phyloP scores from a whole-genome alignment of 1,140 invertebrate genomes.

The Lepidurus arcticus region DNA sequence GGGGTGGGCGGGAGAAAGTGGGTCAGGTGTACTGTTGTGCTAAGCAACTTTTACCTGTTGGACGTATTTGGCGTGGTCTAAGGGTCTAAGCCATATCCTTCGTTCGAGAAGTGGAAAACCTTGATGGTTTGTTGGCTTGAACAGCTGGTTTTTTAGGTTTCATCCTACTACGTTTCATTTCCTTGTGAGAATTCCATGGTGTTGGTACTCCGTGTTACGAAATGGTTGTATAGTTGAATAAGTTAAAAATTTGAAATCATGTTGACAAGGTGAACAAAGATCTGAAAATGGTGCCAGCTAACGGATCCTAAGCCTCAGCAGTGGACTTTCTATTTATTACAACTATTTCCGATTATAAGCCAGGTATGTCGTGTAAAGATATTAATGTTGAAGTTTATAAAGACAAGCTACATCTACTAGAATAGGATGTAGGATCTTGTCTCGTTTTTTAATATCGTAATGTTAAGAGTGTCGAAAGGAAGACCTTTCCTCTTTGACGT shows the following conservation, averaged over 20 bases:
- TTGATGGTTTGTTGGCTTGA: background rate
- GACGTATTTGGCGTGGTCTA: background rate
- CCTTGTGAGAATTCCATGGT: background rate
- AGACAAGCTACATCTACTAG: too few species aligned
- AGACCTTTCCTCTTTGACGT: background rate
- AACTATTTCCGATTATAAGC: background rate
- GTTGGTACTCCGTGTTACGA: background rate
- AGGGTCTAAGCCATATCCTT: background rate
- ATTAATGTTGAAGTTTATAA: too few species aligned
- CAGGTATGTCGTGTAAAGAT: background rate
- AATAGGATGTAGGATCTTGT: too few species aligned
- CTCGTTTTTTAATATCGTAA: too few species aligned
- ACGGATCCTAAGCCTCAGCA: background rate
- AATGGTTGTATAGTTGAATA: background rate
- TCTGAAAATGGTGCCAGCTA: background rate
- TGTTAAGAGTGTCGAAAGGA: too few species aligned
- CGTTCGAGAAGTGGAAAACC: constrained; percentile 8
- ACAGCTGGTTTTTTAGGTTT: background rate
- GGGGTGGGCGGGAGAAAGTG: constrained; percentile 15
- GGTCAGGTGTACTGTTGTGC: constrained; percentile 12
- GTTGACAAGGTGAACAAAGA: background rate
- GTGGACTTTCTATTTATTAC: background rate
- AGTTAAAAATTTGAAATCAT: background rate
- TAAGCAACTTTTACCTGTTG: constrained; percentile 3
- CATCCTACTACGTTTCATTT: background rate